These are phyloP conservation scores for Hirudo medicinalis DNA, from an alignment of 1,140 invertebrate species.

Conservation along the genomic window DNA sequence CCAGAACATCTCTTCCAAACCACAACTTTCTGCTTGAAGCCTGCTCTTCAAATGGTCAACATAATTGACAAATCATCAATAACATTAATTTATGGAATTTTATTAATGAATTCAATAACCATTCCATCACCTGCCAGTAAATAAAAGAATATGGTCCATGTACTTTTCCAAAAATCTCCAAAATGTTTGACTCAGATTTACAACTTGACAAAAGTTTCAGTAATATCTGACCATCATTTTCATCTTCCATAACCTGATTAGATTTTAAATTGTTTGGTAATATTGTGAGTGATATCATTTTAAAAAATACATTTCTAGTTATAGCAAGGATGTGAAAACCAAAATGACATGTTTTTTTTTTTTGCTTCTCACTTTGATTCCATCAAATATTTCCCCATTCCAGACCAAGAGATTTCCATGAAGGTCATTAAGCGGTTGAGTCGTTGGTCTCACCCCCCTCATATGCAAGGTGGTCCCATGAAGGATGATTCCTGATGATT, in stretches of 20 bases:
- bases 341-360: not conserved
- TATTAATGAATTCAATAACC: not conserved
- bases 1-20: conserved; percentile 72
- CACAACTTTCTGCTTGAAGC: conserved; percentile 51
- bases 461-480: conserved; percentile 50
- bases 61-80: not conserved
- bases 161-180: conserved; percentile 45
- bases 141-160: conserved; percentile 72
- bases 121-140: conserved; percentile 50
- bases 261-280: not conserved
- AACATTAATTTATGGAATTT: not conserved
- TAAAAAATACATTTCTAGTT: not conserved
- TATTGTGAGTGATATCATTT: not conserved
- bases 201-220: conserved; percentile 26
- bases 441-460: conserved; percentile 47
- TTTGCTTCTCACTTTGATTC: conserved; percentile 30
- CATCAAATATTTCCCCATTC: conserved; percentile 66
- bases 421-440: conserved; percentile 45
- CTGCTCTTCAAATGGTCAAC: conserved; percentile 22
- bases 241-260: conserved; percentile 28
- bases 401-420: conserved; percentile 51
- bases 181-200: conserved; percentile 36
- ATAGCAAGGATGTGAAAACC: not conserved
- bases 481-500: conserved; percentile 17
- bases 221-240: conserved; percentile 35